Base-by-base conservation (phyloP, 2,797 vertebrate species). In the Otolemur crassicaudatus region DNA sequence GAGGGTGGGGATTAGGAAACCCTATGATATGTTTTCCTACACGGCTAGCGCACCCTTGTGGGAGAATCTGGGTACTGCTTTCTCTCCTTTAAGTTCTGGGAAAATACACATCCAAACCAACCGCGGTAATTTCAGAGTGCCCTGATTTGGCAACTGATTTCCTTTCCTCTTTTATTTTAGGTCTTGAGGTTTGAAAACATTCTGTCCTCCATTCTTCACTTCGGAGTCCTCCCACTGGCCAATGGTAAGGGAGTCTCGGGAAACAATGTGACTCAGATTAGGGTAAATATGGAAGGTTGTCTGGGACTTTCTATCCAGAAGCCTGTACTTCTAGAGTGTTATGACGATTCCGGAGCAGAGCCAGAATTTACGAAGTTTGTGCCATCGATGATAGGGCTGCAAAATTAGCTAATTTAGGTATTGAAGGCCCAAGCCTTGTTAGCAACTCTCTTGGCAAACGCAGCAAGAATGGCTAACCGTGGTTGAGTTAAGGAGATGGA, bases 181-280 rank as follows among this genome's bases (percentile, higher is more conserved):
- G 96, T 98, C 76, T 97, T 98, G 0, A 97, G 98, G 94, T 97
- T 98, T 83, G 98, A 98, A 88, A 99, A 98, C 63, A 97, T 99
- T 82, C 58, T 99, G n/a, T 98, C 98, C 53, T 98, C 98, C n/a
- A 97, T 99, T 87, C 97, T 99, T 91, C 98, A 98, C 95, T 98
- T 97, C 49, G 98, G 98, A 94, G 94, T 99, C 40, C 96, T 99
- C 90, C 98, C 98, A 9, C 94, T 97, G 94, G 98, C 82, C 96
- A 99, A 99, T 4, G 98, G 98, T 99, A 93, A 97, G 95, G 19
- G n/a, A 34, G 9, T 80, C 85, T 77, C 27, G 29, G 34, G 19
- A 85, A 94, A 83, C 11, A 3, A 34, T 8, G 7, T 23, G 69
- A 76, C 19, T 63, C 4, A 43, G 72, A 73, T 31, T 27, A 49